Base-by-base conservation (phyloP, 2,113 vertebrate genomes). In the Apteryx owenii region DNA sequence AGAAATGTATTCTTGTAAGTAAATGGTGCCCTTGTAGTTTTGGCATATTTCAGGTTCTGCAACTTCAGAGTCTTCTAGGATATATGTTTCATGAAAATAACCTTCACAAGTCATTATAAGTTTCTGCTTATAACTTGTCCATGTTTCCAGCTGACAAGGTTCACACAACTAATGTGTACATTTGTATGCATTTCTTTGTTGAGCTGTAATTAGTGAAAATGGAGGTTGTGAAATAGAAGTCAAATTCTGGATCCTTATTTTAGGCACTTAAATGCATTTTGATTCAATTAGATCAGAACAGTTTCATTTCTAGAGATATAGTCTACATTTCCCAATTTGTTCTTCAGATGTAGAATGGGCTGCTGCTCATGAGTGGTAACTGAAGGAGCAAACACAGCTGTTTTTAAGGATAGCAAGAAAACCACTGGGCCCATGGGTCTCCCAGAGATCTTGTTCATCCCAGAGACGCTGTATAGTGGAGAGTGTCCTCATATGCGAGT, bases 21-120 rank as follows among this genome's bases (percentile, higher is more conserved):
- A 87, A 91, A 81, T 51, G 23, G 46, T 91, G 53, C 54, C 51
- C 40, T 90, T 95, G 14, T 42, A 46, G 26, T 61, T 48, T 71
- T 90, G 79, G 17, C 36, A 29, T 42, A 9, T 70, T 53, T 89
- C 18, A 88, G 12, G 23, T 81, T 65, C 4, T 93, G 86, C 70
- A 33, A 64, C 71, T 89, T 90, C 77, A 60, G 36, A 36, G 94
- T 92, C 48, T 89, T 88, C 48, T 89, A 82, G 53, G 92, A 83
- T 94, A 31, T 50, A 33, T 48, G 42, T 93, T 89, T 36, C 60
- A 26, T 48, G 16, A 84, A 88, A 81, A 81, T 81, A 88, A 90
- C 38, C 33, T 71, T 93, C 14, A 40, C 33, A 94, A 79, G 22
- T 85, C 66, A 72, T 90, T 70, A 36, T 44, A 89, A 73, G 58